A percentile compares a stretch with the other conserved stretches of the same genome.
Evolutionary conservation across 2,113 vertebrate genomes (phyloP).

Genomic region (Sinocyclocheilus rhinocerous): DNA sequence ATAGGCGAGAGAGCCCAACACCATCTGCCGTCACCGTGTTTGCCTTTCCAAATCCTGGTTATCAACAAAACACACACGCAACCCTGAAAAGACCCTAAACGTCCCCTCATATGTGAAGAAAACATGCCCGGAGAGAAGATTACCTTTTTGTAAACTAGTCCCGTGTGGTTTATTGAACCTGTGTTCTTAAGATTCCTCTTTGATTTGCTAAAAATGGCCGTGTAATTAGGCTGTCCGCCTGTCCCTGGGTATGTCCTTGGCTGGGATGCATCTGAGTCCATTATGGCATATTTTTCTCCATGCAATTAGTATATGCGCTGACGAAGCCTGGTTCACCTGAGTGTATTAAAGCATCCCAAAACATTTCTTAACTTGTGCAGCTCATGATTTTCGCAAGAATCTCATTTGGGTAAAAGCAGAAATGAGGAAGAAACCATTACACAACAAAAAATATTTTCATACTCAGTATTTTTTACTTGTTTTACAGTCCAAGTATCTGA

Average conservation of each 20-base stretch:
- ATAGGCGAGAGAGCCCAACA: conserved; percentile 69
- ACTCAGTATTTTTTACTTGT: background rate
- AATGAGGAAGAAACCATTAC: conserved; percentile 9
- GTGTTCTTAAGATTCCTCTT: conserved; percentile 9
- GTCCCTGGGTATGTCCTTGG: conserved; percentile 49
- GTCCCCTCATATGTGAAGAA: conserved; percentile 51
- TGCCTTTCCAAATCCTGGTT: conserved; percentile 75
- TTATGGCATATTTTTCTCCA: conserved; percentile 20
- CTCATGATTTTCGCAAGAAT: background rate
- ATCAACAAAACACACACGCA: conserved; percentile 77
- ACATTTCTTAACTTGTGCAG: conserved; percentile 3
- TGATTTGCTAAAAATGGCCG: conserved; percentile 35
- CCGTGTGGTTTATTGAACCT: background rate
- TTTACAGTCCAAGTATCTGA: background rate
- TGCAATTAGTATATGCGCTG: conserved; percentile 42
- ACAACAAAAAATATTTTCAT: background rate
- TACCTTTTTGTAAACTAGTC: conserved; percentile 22
- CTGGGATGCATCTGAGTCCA: conserved; percentile 26
- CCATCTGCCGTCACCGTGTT: conserved; percentile 75
- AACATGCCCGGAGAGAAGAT: conserved; percentile 39
- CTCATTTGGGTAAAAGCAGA: conserved; percentile 37
- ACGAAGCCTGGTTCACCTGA: conserved; percentile 34
- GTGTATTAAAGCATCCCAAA: background rate
- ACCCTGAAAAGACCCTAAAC: conserved; percentile 59
- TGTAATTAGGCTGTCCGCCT: conserved; percentile 49